Conservation (phyloP, 2,888 invertebrate species). For the Lysandra bellargus region DNA sequence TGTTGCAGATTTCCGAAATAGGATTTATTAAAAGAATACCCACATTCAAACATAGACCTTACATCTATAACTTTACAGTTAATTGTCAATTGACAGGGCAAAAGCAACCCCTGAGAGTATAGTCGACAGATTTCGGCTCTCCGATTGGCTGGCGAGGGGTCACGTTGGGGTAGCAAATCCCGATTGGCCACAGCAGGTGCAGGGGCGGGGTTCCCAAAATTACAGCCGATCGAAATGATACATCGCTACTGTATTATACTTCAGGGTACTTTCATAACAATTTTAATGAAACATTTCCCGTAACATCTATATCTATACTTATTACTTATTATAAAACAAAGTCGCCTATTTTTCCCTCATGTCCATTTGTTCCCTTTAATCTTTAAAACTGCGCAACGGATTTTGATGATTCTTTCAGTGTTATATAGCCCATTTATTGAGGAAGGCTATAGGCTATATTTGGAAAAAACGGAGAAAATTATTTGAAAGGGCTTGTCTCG, state of each 20-base stretch:
- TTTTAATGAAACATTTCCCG: background rate
- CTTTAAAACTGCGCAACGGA: too few relatives aligned
- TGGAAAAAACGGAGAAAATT: too few relatives aligned
- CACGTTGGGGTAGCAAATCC: conserved; percentile 51
- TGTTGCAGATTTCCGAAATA: conserved; percentile 8
- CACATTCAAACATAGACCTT: conserved; percentile 41
- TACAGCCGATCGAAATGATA: conserved; percentile 24
- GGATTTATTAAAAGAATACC: conserved; percentile 57
- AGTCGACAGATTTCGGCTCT: conserved; percentile 62
- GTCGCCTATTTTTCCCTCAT: too few relatives aligned
- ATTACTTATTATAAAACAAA: too few relatives aligned
- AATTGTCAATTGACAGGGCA: conserved; percentile 38
- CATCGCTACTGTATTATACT: background rate
- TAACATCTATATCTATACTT: too few relatives aligned
- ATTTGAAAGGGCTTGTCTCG: too few relatives aligned
- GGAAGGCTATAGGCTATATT: too few relatives aligned
- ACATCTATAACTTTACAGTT: conserved; percentile 20
- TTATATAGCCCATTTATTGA: too few relatives aligned
- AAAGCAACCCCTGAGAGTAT: conserved; percentile 52
- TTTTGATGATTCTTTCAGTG: too few relatives aligned
- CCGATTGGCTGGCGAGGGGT: conserved; percentile 59
- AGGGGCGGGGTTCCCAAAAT: conserved; percentile 56
- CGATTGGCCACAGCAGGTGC: conserved; percentile 67
- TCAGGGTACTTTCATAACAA: background rate
- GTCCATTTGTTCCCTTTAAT: too few relatives aligned